phyloP scores from a whole-genome alignment of 1,140 invertebrate genomes.

The Drosophila auraria region DNA sequence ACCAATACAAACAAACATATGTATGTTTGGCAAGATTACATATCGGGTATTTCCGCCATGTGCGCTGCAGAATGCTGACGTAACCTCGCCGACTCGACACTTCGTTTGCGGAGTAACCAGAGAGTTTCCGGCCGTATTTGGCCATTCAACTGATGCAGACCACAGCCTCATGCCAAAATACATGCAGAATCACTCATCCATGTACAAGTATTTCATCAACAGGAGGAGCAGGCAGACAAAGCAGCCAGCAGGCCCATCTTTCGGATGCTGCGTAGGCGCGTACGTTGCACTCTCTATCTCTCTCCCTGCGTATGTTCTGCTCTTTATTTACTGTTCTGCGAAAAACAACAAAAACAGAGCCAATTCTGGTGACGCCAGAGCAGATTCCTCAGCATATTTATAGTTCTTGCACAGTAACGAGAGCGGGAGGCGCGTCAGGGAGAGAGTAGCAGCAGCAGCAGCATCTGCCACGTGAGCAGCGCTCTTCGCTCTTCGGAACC shows the following conservation, averaged over 20 bases:
- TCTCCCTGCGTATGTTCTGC: slow-evolving; percentile 1
- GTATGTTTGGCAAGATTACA: slow-evolving; percentile 10
- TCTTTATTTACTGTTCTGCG: slow-evolving; percentile 18
- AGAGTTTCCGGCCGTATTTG: slow-evolving; percentile 23
- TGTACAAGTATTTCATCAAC: not conserved
- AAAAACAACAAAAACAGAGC: slow-evolving; percentile 17
- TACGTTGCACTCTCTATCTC: slow-evolving; percentile 39
- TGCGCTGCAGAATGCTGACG: slow-evolving; percentile 40
- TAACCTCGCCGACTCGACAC: slow-evolving; percentile 9
- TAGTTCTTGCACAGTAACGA: slow-evolving; percentile 23
- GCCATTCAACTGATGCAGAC: not conserved
- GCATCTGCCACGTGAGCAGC: slow-evolving; percentile 36
- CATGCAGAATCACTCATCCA: not conserved
- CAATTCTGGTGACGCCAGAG: slow-evolving; percentile 34
- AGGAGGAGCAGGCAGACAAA: slow-evolving; percentile 19
- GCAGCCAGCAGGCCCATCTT: slow-evolving; percentile 26
- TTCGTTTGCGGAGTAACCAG: slow-evolving; percentile 4
- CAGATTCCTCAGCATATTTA: slow-evolving; percentile 39
- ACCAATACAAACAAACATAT: slow-evolving; percentile 4
- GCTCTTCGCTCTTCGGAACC: slow-evolving; percentile 2
- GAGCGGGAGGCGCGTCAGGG: slow-evolving; percentile 13
- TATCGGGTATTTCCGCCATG: slow-evolving; percentile 29
- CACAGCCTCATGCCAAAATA: slow-evolving; percentile 3
- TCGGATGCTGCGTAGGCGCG: slow-evolving; percentile 47
- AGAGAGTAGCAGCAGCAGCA: slow-evolving; percentile 9